phyloP scores from a whole-genome alignment of 1,140 invertebrate genomes.

The Semibalanus balanoides region DNA sequence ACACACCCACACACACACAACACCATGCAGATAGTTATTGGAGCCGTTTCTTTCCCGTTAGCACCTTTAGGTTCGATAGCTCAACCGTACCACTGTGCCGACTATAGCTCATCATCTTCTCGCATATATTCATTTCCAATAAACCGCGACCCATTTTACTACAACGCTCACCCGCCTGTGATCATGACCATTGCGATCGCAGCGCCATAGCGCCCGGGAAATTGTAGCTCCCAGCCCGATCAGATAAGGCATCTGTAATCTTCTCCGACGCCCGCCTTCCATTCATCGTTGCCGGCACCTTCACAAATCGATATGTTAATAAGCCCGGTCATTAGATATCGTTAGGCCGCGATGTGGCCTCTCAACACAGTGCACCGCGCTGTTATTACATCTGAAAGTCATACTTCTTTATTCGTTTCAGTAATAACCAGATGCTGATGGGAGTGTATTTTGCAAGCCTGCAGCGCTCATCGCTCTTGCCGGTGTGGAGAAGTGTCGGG shows the following conservation, averaged over 20 bases:
- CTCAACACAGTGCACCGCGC: not conserved
- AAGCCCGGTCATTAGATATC: not conserved
- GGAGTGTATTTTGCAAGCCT: not conserved
- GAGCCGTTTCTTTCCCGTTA: too few species aligned
- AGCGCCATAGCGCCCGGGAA: not conserved
- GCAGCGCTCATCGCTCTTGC: not conserved
- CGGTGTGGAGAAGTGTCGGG: not conserved
- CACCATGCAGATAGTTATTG: too few species aligned
- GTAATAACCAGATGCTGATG: not conserved
- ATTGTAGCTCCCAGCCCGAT: not conserved
- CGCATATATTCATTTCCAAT: too few species aligned
- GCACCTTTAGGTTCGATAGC: too few species aligned
- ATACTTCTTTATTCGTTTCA: conserved; percentile 1
- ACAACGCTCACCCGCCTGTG: not conserved
- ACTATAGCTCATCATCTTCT: too few species aligned
- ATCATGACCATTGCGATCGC: not conserved
- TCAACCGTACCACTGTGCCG: too few species aligned
- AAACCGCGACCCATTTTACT: too few species aligned
- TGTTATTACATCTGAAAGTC: not conserved
- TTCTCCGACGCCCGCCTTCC: not conserved
- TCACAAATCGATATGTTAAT: not conserved
- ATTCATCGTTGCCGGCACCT: not conserved
- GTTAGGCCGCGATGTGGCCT: not conserved
- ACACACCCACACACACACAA: too few species aligned
- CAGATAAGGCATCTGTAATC: not conserved